Evolutionary conservation across 2,888 invertebrate species (phyloP).

Genomic region (Cerastis leucographa): DNA sequence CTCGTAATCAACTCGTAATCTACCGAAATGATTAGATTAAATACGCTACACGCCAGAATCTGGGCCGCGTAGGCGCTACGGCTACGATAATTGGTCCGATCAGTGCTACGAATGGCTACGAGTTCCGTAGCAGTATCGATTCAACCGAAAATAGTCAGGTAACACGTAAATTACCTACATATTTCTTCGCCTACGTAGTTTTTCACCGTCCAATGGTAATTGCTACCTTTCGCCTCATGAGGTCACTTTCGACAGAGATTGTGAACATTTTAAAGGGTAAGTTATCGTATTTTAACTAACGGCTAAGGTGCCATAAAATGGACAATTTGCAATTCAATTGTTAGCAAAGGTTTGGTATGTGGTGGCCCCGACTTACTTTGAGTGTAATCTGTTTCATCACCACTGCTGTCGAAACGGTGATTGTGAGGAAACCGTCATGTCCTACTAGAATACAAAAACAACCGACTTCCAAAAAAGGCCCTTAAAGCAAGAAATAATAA

Average conservation of each 20-base stretch:
- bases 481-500: too few species aligned
- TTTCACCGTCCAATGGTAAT: conserved; percentile 30
- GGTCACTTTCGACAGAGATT: neutral
- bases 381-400: neutral
- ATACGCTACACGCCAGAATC: neutral
- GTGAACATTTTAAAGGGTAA: conserved; percentile 30
- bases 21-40: neutral
- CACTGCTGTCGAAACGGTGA: neutral
- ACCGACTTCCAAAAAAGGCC: too few species aligned
- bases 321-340: neutral
- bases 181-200: conserved; percentile 36
- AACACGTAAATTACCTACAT: conserved; percentile 4
- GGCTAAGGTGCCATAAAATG: neutral
- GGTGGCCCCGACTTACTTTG: neutral
- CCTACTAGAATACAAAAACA: too few species aligned
- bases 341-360: neutral
- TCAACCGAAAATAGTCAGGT: conserved; percentile 40
- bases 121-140: conserved; percentile 53
- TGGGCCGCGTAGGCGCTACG: conserved; percentile 38
- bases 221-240: conserved; percentile 22
- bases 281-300: neutral
- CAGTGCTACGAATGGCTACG: conserved; percentile 44
- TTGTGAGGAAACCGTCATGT: too few species aligned
- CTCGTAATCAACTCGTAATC: neutral
- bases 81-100: conserved; percentile 31